Evolutionary conservation across 2,888 invertebrate genomes (phyloP), one percentile per base, ranked within the genome.

Genomic region (Agonopterix arenella): DNA sequence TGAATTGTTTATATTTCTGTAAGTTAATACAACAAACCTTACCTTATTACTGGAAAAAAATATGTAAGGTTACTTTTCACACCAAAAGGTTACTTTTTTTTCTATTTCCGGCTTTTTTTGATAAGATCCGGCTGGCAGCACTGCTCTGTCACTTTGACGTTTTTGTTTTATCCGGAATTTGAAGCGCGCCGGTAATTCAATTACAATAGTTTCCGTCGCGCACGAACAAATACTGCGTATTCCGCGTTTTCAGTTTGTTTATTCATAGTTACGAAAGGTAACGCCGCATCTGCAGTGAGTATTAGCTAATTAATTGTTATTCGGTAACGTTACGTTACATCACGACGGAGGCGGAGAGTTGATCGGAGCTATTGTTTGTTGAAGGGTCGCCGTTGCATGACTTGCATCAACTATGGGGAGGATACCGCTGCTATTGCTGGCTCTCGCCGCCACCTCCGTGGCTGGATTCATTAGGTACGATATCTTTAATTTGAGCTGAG

Each of bases 331-430:
- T n/a, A 38, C 13, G 8, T 38, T 38, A 40, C 40, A 40, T 40
- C n/a, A 40, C 40, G 43, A 11, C 42, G n/a, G n/a, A 11, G n/a
- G 2, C 8, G 8, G n/a, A 11, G 8, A 43, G 11, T 13, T 43
- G 2, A 43, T 11, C 2, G 43, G n/a, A n/a, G 11, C 7, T n/a
- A 8, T 11, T 11, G 11, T 43, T 43, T 43, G 11, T 48, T 28
- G n/a, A 16, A 48, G 41, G 11, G 8, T 9, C 36, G 45, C 10
- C 41, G 44, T 44, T 57, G 55, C 58, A 64, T 69, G 71, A 72
- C 66, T 78, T 73, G 74, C 73, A 70, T 54, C 58, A 63, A 73
- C 54, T 58, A 83, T 84, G 83, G 68, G 65, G 46, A 70, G 64
- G 57, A 58, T 73, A 43, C 57, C 75, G 48, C 37, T 80, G 47